Conservation (phyloP, 1,140 invertebrate genomes). For the Brachionus manjavacas region DNA sequence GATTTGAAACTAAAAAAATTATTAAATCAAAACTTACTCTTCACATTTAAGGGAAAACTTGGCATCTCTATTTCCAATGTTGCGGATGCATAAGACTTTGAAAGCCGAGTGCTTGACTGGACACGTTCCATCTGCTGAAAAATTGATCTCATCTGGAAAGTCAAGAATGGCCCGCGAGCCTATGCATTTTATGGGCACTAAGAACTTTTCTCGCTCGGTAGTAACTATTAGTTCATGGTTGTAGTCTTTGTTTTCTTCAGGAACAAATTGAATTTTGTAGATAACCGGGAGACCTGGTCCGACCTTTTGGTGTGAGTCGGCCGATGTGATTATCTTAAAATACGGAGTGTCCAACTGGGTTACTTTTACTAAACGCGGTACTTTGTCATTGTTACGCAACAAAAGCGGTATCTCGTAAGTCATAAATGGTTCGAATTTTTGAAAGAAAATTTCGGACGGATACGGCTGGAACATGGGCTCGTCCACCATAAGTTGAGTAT, state of each 20-base stretch:
- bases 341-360: slow-evolving; percentile 56
- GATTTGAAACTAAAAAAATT: no score
- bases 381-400: slow-evolving; percentile 58
- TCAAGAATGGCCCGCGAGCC: slow-evolving; percentile 57
- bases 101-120: slow-evolving; percentile 53
- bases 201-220: slow-evolving; percentile 57
- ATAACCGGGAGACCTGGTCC: slow-evolving; percentile 56
- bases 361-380: slow-evolving; percentile 57
- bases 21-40: slow-evolving; percentile 46
- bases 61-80: slow-evolving; percentile 56
- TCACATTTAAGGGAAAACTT: slow-evolving; percentile 52
- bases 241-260: slow-evolving; percentile 58
- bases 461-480: slow-evolving; percentile 58
- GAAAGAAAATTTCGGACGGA: slow-evolving; percentile 57
- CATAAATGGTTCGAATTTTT: slow-evolving; percentile 56
- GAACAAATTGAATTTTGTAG: slow-evolving; percentile 56
- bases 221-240: slow-evolving; percentile 56
- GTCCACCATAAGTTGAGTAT: slow-evolving; percentile 31
- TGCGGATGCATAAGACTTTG: slow-evolving; percentile 56
- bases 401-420: slow-evolving; percentile 55
- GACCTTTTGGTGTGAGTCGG: slow-evolving; percentile 56
- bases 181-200: slow-evolving; percentile 55
- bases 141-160: slow-evolving; percentile 56
- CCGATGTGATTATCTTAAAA: slow-evolving; percentile 56
- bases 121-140: slow-evolving; percentile 46